Conservation (phyloP, 2,888 invertebrate genomes). For the Enchytraeus crypticus region DNA sequence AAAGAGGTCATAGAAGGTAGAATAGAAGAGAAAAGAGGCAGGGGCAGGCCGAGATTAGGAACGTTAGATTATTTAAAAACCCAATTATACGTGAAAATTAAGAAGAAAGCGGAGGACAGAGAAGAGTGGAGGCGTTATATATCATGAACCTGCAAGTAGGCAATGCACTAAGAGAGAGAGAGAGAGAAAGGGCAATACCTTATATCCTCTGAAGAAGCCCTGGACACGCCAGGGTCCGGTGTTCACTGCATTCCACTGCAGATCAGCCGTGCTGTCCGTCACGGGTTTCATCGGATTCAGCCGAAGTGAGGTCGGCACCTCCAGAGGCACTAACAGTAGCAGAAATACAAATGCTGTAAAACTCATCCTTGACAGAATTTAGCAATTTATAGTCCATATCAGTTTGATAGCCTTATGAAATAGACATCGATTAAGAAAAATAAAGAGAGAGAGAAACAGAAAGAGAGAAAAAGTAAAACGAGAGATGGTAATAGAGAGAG, state of each 20-base stretch:
- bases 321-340: slow-evolving; percentile 22
- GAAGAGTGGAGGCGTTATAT: no score
- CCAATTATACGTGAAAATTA: no score
- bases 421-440: neutral
- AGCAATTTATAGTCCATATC: neutral
- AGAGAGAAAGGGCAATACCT: slow-evolving; percentile 18
- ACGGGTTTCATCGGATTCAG: slow-evolving; percentile 24
- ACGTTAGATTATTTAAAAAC: no score
- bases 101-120: no score
- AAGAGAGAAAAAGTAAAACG: no score
- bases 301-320: slow-evolving; percentile 23
- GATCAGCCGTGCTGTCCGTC: slow-evolving; percentile 25
- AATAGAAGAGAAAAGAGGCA: no score
- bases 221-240: slow-evolving; percentile 25
- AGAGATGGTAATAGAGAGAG: no score
- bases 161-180: no score
- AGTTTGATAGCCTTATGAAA: neutral
- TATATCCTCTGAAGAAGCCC: slow-evolving; percentile 28
- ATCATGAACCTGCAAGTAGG: no score
- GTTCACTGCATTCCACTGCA: slow-evolving; percentile 26
- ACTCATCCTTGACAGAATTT: neutral
- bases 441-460: no score
- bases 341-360: neutral
- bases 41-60: no score
- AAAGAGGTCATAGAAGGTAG: no score